A percentile compares a stretch with the other conserved stretches of the same genome.
phyloP scores from a whole-genome alignment of 2,113 vertebrate species.

The Athene noctua region DNA sequence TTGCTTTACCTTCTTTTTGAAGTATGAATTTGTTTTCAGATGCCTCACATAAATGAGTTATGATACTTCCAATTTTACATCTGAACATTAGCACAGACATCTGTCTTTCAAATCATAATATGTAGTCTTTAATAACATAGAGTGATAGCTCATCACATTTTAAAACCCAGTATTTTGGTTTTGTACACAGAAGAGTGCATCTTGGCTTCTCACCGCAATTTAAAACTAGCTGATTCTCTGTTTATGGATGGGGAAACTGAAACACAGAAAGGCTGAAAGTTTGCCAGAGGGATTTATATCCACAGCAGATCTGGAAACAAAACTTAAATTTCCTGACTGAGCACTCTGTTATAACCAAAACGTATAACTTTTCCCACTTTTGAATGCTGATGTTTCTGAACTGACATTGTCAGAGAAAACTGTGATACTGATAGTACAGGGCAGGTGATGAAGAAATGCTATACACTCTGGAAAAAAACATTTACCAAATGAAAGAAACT shows the following conservation, averaged over 20 bases:
- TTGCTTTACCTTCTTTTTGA: background rate
- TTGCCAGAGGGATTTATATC: background rate
- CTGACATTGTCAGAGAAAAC: background rate
- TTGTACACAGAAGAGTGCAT: background rate
- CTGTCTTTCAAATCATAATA: background rate
- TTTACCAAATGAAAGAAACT: background rate
- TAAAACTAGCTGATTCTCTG: background rate
- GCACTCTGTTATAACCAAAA: background rate
- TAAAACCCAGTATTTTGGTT: background rate
- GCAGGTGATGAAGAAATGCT: background rate
- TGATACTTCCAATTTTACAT: background rate
- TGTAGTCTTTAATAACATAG: background rate
- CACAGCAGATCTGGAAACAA: background rate
- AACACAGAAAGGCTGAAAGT: background rate
- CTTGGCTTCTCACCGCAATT: background rate
- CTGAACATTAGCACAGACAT: background rate
- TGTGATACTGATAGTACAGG: background rate
- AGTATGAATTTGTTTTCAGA: background rate
- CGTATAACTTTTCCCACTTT: background rate
- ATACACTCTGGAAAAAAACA: background rate
- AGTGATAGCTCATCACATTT: background rate
- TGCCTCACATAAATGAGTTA: background rate
- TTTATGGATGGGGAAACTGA: background rate
- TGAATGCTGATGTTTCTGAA: background rate
- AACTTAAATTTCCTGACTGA: background rate